Percentiles rank a stretch among this genome's conserved stretches.
These are phyloP conservation scores for Leptopilina myrica DNA, from an alignment of 2,888 invertebrate species.

Conservation along the genomic window DNA sequence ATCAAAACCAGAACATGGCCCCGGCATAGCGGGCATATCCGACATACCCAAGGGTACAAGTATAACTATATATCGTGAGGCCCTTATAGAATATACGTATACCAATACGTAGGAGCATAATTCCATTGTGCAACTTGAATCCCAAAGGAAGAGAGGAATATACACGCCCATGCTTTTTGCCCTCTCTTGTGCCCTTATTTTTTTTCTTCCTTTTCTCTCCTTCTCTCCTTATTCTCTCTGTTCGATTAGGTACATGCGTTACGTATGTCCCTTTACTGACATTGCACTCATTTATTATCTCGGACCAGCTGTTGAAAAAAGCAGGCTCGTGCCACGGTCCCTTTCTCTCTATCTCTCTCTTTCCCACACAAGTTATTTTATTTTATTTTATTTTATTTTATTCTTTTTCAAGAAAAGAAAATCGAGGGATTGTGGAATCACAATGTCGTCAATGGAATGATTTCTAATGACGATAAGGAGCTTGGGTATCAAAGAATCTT, in stretches of 20 bases:
- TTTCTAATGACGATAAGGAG: not conserved
- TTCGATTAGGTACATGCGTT: slow-evolving; percentile 46
- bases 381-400: too few species aligned
- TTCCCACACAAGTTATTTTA: not conserved
- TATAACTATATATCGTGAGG: slow-evolving; percentile 63
- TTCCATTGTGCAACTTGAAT: slow-evolving; percentile 69
- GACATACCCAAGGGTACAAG: slow-evolving; percentile 68
- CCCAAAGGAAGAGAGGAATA: slow-evolving; percentile 57
- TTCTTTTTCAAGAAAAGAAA: not conserved
- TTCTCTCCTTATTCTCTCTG: slow-evolving; percentile 31
- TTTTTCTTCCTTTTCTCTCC: slow-evolving; percentile 13
- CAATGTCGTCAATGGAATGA: not conserved
- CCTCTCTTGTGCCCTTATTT: slow-evolving; percentile 44
- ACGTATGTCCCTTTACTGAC: slow-evolving; percentile 44
- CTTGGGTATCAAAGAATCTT: too few species aligned
- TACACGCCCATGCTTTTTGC: slow-evolving; percentile 49
- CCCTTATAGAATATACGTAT: slow-evolving; percentile 63
- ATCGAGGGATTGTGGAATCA: too few species aligned
- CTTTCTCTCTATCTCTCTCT: slow-evolving; percentile 24
- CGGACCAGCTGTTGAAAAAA: slow-evolving; percentile 43
- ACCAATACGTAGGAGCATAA: slow-evolving; percentile 68
- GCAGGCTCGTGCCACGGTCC: slow-evolving; percentile 43
- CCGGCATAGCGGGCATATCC: slow-evolving; percentile 74
- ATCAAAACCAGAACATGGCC: slow-evolving; percentile 76
- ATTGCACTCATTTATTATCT: slow-evolving; percentile 45